Base-by-base conservation (phyloP, 2,888 invertebrate species). In the Drosophila testacea region DNA sequence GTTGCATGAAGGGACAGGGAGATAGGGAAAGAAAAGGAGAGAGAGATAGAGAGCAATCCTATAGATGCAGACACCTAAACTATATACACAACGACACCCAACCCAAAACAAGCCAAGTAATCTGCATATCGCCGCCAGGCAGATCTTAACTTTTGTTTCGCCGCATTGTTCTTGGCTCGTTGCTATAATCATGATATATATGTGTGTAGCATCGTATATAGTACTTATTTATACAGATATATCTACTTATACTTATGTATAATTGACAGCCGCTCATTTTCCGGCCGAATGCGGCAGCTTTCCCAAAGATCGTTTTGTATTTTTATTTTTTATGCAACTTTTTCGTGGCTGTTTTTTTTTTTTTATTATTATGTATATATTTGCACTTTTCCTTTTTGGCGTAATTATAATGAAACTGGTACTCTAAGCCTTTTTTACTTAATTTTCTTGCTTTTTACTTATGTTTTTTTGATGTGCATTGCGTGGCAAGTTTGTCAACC, bases 401-500 rank as follows among this genome's bases (percentile, higher is more conserved):
- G 88, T 77, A 83, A 88, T 83, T 83, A 85, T 81, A 83, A 57
- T 70, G 77, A 61, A 86, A 74, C 74, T 75, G 85, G 67, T 78
- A 74, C 74, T 64, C 39, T 28, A 57, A 41, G 72, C 34, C 30
- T 59, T 72, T 74, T 64, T 71, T 38, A 32, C 34, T 54, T 59
- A 55, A 59, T 59, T 68, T 51, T 63, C 42, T 63, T 57, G 62
- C 60, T 71, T 64, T 62, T 64, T 57, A 5, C 30, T 30, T 59
- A 61, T 32, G 5, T 36, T 50, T 28, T 64, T 69, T 60, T 54
- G 41, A 1, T 6, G 54, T 10, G 48, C 59, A 65, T 69, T 87
- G 88, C 85, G 85, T 88, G 70, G 80, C 81, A 66, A 81, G 83
- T 83, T 83, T 83, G 83, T 83, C 83, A 88, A 83, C 83, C 83